A percentile compares a stretch with the other conserved stretches of the same genome.
phyloP scores from a whole-genome alignment of 2,888 invertebrate genomes.

The Metacarcinus magister region DNA sequence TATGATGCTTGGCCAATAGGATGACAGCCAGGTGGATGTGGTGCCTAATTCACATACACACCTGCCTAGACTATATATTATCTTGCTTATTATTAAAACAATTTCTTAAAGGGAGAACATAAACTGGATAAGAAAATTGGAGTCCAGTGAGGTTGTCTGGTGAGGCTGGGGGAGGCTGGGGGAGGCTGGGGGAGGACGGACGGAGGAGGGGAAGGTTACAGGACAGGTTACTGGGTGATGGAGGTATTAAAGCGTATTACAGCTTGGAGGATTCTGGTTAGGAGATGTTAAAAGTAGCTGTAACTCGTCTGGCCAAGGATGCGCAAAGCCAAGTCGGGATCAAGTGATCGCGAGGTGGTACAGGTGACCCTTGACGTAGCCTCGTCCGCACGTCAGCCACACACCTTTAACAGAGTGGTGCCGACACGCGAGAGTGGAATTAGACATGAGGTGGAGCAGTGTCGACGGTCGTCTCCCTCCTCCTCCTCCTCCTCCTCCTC shows the following conservation, averaged over 20 bases:
- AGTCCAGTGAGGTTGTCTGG: background rate
- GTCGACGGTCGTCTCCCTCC: background rate
- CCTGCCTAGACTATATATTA: constrained; percentile 23
- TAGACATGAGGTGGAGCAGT: background rate
- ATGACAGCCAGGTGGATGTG: background rate
- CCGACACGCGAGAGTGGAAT: constrained; percentile 32
- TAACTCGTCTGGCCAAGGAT: background rate
- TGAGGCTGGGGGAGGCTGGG: background rate
- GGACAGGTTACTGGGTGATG: constrained; percentile 10
- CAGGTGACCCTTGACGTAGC: background rate
- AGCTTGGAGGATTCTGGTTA: background rate
- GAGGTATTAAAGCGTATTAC: background rate
- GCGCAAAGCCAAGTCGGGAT: background rate
- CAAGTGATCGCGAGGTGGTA: background rate
- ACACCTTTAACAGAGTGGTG: background rate
- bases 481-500: background rate
- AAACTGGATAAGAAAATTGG: background rate
- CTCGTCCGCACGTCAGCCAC: background rate
- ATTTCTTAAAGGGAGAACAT: background rate
- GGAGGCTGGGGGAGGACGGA: background rate
- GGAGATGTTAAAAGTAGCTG: background rate
- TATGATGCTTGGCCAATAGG: background rate
- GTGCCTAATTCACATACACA: constrained; percentile 37
- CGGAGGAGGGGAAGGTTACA: background rate
- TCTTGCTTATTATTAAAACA: constrained; percentile 42